Percentiles rank a stretch among this genome's conserved stretches.
Conservation (phyloP, 2,888 invertebrate species). For the Limnephilus lunatus region DNA sequence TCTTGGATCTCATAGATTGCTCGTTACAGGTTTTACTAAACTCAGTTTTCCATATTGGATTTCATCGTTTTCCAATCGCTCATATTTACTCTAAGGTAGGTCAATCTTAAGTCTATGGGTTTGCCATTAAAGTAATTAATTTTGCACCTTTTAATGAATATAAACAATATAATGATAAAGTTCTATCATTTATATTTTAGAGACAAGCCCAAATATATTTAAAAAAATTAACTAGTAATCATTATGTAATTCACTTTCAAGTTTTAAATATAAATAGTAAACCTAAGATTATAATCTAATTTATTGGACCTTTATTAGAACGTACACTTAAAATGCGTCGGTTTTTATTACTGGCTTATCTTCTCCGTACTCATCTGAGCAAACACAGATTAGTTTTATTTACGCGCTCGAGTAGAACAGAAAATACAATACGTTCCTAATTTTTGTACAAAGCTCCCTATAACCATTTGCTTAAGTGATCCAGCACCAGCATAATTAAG, state of each 20-base stretch:
- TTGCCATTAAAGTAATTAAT: no score
- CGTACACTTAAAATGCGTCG: neutral
- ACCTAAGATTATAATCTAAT: neutral
- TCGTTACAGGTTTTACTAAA: no score
- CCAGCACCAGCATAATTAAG: conserved; percentile 60
- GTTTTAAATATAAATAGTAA: neutral
- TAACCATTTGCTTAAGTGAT: conserved; percentile 49
- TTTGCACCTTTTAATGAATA: no score
- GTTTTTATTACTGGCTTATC: neutral
- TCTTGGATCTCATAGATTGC: no score
- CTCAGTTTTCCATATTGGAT: no score
- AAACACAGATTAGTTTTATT: conserved; percentile 23
- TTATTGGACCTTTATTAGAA: neutral
- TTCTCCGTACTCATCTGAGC: neutral
- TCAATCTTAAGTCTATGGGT: no score
- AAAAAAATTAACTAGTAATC: neutral
- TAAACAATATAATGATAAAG: no score
- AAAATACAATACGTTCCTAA: conserved; percentile 46
- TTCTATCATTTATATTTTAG: neutral
- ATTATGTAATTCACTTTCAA: neutral
- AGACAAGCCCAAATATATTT: neutral
- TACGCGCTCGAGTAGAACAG: neutral
- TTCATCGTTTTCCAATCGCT: no score
- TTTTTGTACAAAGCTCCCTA: conserved; percentile 39
- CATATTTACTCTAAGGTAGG: no score